Conservation (phyloP, 2,113 vertebrate species). For the Aleadryas rufinucha region DNA sequence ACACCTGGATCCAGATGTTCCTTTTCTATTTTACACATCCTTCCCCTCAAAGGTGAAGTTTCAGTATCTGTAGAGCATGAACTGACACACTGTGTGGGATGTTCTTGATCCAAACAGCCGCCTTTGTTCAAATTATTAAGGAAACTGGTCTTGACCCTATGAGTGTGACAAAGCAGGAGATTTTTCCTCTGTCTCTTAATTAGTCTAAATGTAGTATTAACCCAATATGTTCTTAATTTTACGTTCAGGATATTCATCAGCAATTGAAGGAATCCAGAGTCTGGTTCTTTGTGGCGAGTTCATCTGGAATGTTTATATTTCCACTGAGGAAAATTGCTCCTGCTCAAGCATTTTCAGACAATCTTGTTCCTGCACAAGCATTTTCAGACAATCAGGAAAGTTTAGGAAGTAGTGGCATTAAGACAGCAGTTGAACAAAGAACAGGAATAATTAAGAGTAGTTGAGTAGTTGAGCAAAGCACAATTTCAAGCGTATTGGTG, state of each 20-base stretch:
- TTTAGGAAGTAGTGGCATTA: background rate
- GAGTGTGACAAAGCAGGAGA: background rate
- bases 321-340: background rate
- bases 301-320: background rate
- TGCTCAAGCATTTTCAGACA: background rate
- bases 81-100: background rate
- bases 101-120: background rate
- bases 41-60: background rate
- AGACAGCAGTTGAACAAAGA: background rate
- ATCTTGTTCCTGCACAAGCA: background rate
- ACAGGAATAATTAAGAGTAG: background rate
- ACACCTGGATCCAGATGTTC: background rate
- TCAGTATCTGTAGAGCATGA: background rate
- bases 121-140: background rate
- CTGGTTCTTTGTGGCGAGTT: background rate
- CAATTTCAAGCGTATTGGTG: background rate
- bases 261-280: background rate
- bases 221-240: background rate
- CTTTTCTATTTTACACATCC: background rate
- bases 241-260: background rate
- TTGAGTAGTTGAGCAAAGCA: background rate
- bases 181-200: background rate
- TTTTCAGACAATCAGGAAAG: background rate
- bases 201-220: background rate
- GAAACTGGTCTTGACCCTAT: background rate